phyloP scores from a whole-genome alignment of 2,797 vertebrate species.

The Lacerta agilis region DNA sequence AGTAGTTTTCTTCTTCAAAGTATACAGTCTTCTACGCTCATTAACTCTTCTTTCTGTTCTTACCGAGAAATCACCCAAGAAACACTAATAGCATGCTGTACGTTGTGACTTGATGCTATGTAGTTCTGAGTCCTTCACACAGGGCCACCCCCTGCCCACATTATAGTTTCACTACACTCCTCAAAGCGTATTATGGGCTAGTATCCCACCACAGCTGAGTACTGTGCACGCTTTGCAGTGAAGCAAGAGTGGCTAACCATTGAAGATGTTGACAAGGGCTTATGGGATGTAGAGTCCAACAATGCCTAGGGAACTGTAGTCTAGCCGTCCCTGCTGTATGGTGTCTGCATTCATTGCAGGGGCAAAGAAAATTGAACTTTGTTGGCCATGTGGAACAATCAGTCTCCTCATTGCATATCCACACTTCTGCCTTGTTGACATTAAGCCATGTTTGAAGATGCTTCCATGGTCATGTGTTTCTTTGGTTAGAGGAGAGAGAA shows the following conservation, averaged over 20 bases:
- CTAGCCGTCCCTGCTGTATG: no score
- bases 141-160: background rate
- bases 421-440: background rate
- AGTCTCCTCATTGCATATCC: background rate
- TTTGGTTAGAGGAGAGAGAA: background rate
- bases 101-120: background rate
- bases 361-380: background rate
- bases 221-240: background rate
- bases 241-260: no score
- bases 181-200: background rate
- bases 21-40: background rate
- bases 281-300: no score
- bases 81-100: background rate
- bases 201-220: background rate
- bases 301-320: no score
- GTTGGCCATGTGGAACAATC: background rate
- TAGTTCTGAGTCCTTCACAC: no score
- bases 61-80: background rate
- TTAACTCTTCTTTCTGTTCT: background rate
- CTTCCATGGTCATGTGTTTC: background rate
- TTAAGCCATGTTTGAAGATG: background rate
- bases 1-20: background rate
- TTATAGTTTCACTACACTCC: background rate
- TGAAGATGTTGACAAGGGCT: no score
- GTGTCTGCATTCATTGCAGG: background rate